phyloP scores from a whole-genome alignment of 2,797 vertebrate species.

The Trichosurus vulpecula region DNA sequence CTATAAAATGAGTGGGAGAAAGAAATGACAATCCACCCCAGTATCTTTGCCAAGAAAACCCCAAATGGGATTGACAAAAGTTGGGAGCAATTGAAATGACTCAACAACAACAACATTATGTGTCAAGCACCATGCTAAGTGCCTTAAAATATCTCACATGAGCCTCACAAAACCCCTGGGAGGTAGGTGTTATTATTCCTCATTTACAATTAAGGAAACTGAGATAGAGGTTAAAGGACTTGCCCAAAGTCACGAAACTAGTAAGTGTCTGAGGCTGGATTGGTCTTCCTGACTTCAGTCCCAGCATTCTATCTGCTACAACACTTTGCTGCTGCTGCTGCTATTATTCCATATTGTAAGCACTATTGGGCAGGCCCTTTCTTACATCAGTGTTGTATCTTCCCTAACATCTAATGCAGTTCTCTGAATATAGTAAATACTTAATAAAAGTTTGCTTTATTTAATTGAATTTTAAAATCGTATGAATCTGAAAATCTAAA shows the following conservation, averaged over 20 bases:
- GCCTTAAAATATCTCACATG: not conserved
- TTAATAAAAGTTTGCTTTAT: not conserved
- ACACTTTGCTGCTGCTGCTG: not conserved
- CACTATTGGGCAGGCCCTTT: not conserved
- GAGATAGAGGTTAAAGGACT: not conserved
- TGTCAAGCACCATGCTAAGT: not conserved
- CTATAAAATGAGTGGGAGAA: not conserved
- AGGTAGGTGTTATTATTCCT: not conserved
- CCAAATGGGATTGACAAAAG: not conserved
- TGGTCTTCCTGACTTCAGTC: not conserved
- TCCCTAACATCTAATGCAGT: not conserved
- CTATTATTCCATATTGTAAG: not conserved
- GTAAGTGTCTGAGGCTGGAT: not conserved
- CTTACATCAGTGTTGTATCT: not conserved
- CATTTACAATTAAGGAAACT: not conserved
- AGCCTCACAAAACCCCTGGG: not conserved
- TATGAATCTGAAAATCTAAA: not conserved
- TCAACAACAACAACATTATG: not conserved
- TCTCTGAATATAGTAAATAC: not conserved
- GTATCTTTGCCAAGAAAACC: not conserved
- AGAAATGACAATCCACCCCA: not conserved
- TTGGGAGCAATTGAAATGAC: not conserved
- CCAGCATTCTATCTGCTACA: not conserved
- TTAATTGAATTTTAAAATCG: not conserved
- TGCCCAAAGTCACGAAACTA: not conserved